Percentiles rank a stretch among this genome's conserved stretches.
Evolutionary conservation across 2,113 vertebrate genomes (phyloP).

Genomic region (Thunnus thynnus): DNA sequence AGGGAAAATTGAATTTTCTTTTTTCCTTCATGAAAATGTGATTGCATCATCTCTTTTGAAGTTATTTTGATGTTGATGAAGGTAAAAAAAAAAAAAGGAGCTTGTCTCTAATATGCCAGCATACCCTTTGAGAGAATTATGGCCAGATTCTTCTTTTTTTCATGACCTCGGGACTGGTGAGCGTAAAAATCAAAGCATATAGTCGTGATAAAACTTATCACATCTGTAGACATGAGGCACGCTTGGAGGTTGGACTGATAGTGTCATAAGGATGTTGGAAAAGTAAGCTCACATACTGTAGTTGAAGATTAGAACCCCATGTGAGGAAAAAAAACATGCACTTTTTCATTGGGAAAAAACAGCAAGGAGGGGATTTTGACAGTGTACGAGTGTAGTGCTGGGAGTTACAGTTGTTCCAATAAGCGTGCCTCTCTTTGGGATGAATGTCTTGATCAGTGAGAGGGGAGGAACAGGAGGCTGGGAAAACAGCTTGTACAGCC

Average conservation of each 20-base stretch:
- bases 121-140: neutral
- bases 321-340: neutral
- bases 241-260: conserved; percentile 33
- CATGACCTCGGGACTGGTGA: neutral
- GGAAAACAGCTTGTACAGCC: conserved; percentile 76
- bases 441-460: conserved; percentile 73
- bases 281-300: conserved; percentile 3
- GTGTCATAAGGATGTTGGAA: conserved; percentile 33
- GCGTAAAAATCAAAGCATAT: conserved; percentile 29
- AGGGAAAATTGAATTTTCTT: neutral
- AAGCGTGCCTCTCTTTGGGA: conserved; percentile 50
- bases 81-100: neutral
- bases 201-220: conserved; percentile 43
- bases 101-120: neutral
- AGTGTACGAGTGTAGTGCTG: neutral
- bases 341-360: conserved; percentile 4
- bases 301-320: conserved; percentile 19
- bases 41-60: conserved; percentile 43
- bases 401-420: conserved; percentile 43
- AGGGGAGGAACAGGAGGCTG: conserved; percentile 71
- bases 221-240: conserved; percentile 21
- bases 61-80: conserved; percentile 12
- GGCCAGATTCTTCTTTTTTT: neutral
- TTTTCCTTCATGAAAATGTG: neutral
- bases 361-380: conserved; percentile 19